Conservation (phyloP, 2,888 invertebrate species). For the Emmelina monodactyla region DNA sequence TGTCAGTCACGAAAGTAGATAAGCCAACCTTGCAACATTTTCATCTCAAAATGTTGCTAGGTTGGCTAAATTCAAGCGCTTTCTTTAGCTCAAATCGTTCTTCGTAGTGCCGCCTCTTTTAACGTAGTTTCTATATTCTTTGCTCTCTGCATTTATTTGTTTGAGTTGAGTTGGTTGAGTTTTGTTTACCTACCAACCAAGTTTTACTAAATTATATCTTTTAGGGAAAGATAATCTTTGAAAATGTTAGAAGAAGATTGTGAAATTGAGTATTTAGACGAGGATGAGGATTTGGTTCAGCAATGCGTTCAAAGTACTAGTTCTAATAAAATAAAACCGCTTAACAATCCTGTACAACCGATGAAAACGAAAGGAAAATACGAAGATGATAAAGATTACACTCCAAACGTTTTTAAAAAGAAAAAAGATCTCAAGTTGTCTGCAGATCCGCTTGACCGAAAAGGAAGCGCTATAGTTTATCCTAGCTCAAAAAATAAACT, state of each 20-base stretch:
- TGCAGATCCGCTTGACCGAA: conserved; percentile 14
- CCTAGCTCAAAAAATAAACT: neutral
- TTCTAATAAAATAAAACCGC: conserved; percentile 7
- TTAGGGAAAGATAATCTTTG: no score
- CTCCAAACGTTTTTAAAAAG: conserved; percentile 14
- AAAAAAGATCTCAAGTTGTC: conserved; percentile 28
- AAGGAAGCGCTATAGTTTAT: conserved; percentile 16
- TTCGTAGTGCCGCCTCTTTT: no score
- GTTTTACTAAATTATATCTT: no score
- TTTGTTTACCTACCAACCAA: no score
- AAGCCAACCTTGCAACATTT: no score
- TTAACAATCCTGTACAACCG: neutral
- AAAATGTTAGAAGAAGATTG: conserved; percentile 33
- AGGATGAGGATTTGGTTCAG: conserved; percentile 51
- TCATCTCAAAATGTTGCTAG: no score
- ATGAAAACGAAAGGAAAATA: conserved; percentile 24
- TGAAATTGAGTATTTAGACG: conserved; percentile 55
- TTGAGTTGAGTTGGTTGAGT: no score
- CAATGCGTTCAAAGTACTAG: conserved; percentile 35
- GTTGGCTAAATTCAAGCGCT: no score
- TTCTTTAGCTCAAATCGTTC: no score
- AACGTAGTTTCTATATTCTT: no score
- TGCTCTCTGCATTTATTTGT: no score
- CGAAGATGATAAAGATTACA: conserved; percentile 23
- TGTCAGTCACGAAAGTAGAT: no score